phyloP scores from a whole-genome alignment of 2,113 vertebrate species.

The Labeo rohita region DNA sequence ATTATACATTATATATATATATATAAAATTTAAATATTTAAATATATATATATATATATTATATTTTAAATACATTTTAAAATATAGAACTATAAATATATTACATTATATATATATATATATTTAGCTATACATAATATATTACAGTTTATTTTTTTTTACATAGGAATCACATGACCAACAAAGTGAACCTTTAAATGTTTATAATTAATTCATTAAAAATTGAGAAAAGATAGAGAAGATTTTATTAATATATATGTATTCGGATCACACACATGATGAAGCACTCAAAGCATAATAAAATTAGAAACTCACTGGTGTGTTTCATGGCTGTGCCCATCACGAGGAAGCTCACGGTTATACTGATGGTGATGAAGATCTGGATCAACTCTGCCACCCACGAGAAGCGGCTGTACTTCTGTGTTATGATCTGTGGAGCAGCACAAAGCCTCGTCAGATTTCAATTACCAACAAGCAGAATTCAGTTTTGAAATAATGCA shows the following conservation, averaged over 20 bases:
- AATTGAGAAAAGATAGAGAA: too few relatives aligned
- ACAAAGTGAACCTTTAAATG: too few relatives aligned
- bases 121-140: too few relatives aligned
- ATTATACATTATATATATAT: too few relatives aligned
- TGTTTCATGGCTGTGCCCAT: conserved; percentile 77
- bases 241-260: too few relatives aligned
- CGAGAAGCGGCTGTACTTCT: conserved; percentile 66
- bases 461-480: not conserved
- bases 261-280: not conserved
- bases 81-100: too few relatives aligned
- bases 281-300: not conserved
- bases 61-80: too few relatives aligned
- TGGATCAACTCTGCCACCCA: conserved; percentile 76
- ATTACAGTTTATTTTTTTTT: too few relatives aligned
- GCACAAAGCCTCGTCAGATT: not conserved
- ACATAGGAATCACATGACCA: not conserved
- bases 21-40: too few relatives aligned
- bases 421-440: conserved; percentile 70
- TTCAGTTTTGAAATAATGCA: not conserved
- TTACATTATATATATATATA: too few relatives aligned
- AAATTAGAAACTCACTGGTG: conserved; percentile 64
- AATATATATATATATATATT: too few relatives aligned
- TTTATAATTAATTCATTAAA: too few relatives aligned
- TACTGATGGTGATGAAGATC: conserved; percentile 74
- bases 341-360: conserved; percentile 76